Conservation (phyloP, 2,113 vertebrate genomes). For the Xiphorhynchus elegans region DNA sequence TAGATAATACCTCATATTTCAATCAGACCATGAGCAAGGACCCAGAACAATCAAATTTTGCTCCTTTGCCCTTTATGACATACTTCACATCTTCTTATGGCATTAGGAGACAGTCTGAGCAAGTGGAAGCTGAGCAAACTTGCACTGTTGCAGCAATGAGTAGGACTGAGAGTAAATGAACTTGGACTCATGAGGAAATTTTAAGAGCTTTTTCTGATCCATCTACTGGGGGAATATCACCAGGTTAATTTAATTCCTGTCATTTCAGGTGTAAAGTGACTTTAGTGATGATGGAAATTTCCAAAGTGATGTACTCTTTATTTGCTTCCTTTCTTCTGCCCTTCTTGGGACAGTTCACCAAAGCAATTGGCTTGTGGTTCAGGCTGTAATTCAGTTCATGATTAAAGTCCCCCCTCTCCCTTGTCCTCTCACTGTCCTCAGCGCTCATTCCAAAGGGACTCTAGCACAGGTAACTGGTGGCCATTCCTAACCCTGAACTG, state of each 20-base stretch:
- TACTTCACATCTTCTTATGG: not conserved
- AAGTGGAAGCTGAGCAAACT: not conserved
- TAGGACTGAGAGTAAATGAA: not conserved
- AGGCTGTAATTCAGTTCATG: not conserved
- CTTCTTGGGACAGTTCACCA: not conserved
- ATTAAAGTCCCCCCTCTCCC: not conserved
- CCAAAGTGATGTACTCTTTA: slow-evolving; percentile 41
- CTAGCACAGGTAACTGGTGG: not conserved
- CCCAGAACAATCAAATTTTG: not conserved
- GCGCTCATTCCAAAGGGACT: not conserved
- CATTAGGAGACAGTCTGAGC: not conserved
- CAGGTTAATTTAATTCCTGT: not conserved
- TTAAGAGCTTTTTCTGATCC: not conserved
- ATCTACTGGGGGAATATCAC: not conserved
- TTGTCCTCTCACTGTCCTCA: not conserved
- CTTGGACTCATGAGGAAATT: not conserved
- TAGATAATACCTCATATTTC: not conserved
- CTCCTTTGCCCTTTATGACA: not conserved
- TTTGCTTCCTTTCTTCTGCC: slow-evolving; percentile 69
- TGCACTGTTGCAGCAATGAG: not conserved
- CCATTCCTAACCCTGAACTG: not conserved
- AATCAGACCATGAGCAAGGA: not conserved
- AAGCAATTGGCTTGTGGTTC: not conserved
- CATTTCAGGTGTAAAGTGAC: slow-evolving; percentile 65
- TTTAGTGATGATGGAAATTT: slow-evolving; percentile 70